phyloP scores from a whole-genome alignment of 1,140 invertebrate genomes.

The Eubasilissa regina region DNA sequence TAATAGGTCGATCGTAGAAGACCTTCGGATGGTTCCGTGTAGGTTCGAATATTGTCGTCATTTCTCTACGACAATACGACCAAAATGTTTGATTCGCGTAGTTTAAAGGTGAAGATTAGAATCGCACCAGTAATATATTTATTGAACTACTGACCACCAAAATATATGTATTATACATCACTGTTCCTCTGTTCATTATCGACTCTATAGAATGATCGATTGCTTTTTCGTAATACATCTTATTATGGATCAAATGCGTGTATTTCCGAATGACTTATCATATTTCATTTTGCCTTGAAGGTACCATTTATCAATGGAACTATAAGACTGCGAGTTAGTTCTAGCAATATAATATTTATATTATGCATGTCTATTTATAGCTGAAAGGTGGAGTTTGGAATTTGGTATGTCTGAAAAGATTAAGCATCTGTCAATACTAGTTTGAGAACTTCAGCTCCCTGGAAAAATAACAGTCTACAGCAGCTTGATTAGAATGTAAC shows the following conservation, averaged over 20 bases:
- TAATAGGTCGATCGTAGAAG: too few relatives aligned
- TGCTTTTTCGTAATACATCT: not conserved
- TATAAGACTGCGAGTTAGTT: conserved; percentile 56
- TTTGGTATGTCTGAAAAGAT: not conserved
- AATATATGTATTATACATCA: conserved; percentile 1
- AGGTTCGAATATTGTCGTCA: too few relatives aligned
- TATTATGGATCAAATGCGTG: not conserved
- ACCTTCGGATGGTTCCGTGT: too few relatives aligned
- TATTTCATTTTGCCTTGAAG: conserved; percentile 52
- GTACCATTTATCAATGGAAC: conserved; percentile 55
- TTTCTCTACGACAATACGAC: too few relatives aligned
- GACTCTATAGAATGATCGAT: not conserved
- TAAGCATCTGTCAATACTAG: not conserved
- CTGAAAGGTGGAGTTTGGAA: not conserved
- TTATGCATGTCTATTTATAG: not conserved
- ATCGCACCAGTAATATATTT: too few relatives aligned
- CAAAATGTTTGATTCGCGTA: too few relatives aligned
- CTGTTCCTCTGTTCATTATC: not conserved
- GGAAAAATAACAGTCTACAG: not conserved
- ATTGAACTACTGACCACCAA: not conserved
- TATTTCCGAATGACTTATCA: not conserved
- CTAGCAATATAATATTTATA: conserved; percentile 40
- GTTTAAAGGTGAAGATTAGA: too few relatives aligned
- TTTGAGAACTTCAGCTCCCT: too few relatives aligned
- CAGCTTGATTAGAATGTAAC: not conserved